These are phyloP conservation scores for Nymphalis polychloros DNA, from an alignment of 2,888 invertebrate species.

Conservation along the genomic window DNA sequence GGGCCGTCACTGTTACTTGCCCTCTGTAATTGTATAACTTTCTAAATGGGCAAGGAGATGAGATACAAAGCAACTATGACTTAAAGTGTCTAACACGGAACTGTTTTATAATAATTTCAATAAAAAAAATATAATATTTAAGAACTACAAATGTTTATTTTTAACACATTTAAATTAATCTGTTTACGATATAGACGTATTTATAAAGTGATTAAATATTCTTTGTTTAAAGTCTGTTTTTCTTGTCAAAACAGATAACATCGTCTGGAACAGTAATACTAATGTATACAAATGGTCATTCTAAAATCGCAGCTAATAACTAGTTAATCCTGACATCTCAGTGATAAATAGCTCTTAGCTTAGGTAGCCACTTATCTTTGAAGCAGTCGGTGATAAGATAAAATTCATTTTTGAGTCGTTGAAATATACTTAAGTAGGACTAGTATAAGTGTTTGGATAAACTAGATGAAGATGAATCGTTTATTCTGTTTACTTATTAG, in stretches of 20 bases:
- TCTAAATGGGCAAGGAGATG: too few species aligned
- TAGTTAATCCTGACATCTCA: slow-evolving; percentile 52
- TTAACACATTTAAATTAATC: background rate
- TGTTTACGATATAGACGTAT: background rate
- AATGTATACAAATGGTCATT: slow-evolving; percentile 43
- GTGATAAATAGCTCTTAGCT: slow-evolving; percentile 45
- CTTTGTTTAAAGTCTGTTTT: slow-evolving; percentile 13
- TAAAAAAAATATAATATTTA: too few species aligned
- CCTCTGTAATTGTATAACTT: too few species aligned
- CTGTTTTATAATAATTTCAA: too few species aligned
- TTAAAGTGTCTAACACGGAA: too few species aligned
- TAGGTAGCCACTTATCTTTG: slow-evolving; percentile 37
- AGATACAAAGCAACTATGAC: too few species aligned
- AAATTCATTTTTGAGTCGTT: slow-evolving; percentile 33
- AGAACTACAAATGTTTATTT: background rate
- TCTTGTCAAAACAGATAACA: slow-evolving; percentile 38
- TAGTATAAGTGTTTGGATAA: slow-evolving; percentile 23
- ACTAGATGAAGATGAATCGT: slow-evolving; percentile 13
- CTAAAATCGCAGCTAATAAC: slow-evolving; percentile 51
- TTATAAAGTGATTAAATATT: slow-evolving; percentile 4
- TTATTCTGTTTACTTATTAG: background rate
- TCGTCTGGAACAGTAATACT: slow-evolving; percentile 34
- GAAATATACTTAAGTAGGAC: slow-evolving; percentile 30
- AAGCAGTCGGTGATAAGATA: slow-evolving; percentile 42
- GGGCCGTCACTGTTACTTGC: too few species aligned